Conservation (phyloP, 2,888 invertebrate species). For the Cetonia aurata region DNA sequence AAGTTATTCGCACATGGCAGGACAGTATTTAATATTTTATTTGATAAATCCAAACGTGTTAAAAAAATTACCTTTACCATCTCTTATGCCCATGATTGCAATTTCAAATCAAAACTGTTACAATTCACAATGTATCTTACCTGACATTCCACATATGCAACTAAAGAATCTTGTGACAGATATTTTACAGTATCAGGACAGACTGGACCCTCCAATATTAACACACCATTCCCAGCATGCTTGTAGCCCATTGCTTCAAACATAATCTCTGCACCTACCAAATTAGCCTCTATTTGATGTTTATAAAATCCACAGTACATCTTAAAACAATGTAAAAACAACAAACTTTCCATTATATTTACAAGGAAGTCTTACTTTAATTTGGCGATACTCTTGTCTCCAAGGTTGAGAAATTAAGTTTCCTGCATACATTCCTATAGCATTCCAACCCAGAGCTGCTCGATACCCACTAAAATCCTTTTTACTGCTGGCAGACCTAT, state of each 20-base stretch:
- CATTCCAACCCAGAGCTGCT: conserved; percentile 86
- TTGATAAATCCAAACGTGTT: too few species aligned
- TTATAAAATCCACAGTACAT: conserved; percentile 90
- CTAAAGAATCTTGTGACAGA: conserved; percentile 86
- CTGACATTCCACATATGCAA: conserved; percentile 90
- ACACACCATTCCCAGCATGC: conserved; percentile 70
- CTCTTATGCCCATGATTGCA: too few species aligned
- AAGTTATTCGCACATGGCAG: too few species aligned
- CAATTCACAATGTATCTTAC: conserved; percentile 63
- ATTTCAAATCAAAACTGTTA: conserved; percentile 4
- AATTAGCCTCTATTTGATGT: conserved; percentile 86
- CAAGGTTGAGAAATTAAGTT: conserved; percentile 90
- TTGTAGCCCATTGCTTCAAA: conserved; percentile 88
- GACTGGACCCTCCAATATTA: conserved; percentile 79
- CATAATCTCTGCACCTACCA: conserved; percentile 82
- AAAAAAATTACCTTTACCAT: too few species aligned
- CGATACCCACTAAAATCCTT: conserved; percentile 85
- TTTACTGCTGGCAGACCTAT: conserved; percentile 77
- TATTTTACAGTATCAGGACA: conserved; percentile 85
- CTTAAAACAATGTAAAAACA: conserved; percentile 66
- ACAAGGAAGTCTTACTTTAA: conserved; percentile 72
- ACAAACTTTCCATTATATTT: conserved; percentile 11
- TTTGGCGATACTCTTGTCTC: conserved; percentile 86
- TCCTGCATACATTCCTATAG: conserved; percentile 86
- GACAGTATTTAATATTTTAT: too few species aligned